A percentile compares a stretch with the other conserved stretches of the same genome.
Conservation (phyloP, 2,113 vertebrate genomes). For the Theristicus caerulescens region DNA sequence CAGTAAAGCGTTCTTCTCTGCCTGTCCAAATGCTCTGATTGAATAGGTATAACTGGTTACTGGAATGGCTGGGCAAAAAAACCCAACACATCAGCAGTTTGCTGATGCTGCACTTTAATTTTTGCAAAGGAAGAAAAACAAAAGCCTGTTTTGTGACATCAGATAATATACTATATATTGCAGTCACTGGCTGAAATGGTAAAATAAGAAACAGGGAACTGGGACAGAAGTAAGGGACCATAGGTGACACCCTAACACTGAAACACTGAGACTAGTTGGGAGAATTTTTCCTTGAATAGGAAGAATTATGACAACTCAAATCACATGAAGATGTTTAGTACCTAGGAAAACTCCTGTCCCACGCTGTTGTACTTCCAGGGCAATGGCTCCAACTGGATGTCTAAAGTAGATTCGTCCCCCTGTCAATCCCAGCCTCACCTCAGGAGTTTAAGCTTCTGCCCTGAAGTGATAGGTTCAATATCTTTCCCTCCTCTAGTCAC, state of each 20-base stretch:
- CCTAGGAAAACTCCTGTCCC: background rate
- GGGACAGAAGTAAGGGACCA: background rate
- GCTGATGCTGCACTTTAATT: background rate
- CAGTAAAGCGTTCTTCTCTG: background rate
- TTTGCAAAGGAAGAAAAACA: background rate
- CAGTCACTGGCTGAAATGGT: background rate
- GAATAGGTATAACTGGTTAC: background rate
- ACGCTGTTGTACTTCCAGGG: background rate
- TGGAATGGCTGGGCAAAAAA: background rate
- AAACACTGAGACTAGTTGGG: background rate
- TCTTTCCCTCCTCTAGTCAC: background rate
- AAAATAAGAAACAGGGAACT: background rate
- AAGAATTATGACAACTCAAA: background rate
- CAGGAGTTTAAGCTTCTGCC: background rate
- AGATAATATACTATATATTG: background rate
- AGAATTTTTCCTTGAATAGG: background rate
- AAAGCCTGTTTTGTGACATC: background rate
- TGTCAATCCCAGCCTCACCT: background rate
- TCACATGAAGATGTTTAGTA: background rate
- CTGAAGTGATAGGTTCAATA: background rate
- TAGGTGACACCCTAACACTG: background rate
- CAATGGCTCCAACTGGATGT: background rate
- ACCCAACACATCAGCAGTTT: background rate
- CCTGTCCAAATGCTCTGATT: background rate
- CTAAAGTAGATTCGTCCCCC: background rate